A percentile compares a stretch with the other conserved stretches of the same genome.
Conservation (phyloP, 2,113 vertebrate species). For the Amazona guildingii region DNA sequence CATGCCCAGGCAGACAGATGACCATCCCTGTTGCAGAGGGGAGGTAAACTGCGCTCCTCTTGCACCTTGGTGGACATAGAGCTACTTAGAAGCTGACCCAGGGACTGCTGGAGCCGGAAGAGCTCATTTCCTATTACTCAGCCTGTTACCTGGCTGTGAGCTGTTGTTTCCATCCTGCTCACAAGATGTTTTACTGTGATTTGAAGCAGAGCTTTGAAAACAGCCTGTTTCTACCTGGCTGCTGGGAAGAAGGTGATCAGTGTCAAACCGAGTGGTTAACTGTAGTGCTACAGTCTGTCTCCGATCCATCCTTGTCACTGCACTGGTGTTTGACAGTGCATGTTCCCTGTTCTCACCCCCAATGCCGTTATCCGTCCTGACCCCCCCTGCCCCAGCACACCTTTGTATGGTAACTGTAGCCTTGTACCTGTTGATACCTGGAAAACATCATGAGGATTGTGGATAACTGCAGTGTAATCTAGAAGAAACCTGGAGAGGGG, state of each 20-base stretch:
- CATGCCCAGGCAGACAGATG: background rate
- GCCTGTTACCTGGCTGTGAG: background rate
- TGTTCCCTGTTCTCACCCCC: background rate
- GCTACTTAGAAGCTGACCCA: background rate
- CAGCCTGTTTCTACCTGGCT: background rate
- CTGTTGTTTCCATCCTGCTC: background rate
- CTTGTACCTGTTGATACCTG: accelerated
- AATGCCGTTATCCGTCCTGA: accelerated
- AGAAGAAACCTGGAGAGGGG: background rate
- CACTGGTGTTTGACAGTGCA: accelerated
- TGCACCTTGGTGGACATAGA: background rate
- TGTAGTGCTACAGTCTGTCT: too few relatives aligned
- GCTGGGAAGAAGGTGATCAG: background rate
- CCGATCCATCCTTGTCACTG: accelerated
- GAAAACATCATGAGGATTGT: accelerated
- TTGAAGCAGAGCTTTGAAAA: background rate
- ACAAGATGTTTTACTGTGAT: background rate
- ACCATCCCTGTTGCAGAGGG: background rate
- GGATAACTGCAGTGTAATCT: accelerated
- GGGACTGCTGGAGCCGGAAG: background rate
- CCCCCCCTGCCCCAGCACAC: accelerated
- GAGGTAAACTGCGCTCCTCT: background rate
- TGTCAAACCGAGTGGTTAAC: background rate
- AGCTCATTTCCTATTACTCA: background rate
- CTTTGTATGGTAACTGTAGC: accelerated